Evolutionary conservation across 1,140 invertebrate species (phyloP).

Genomic region (Halesus radiatus): DNA sequence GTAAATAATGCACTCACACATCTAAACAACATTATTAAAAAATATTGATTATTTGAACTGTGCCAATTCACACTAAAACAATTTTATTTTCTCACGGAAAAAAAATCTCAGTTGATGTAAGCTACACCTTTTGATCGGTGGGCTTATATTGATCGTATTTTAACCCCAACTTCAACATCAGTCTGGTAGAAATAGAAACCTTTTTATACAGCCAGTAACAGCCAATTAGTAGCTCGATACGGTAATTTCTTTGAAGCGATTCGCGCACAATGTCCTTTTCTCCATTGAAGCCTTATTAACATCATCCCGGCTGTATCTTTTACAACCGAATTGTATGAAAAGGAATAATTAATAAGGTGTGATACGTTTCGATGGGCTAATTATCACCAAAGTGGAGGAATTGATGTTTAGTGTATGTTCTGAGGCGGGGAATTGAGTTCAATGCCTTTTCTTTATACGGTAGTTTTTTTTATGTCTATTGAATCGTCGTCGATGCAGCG

Average conservation of each 20-base stretch:
- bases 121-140: not conserved
- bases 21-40: too few species aligned
- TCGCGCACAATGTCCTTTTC: conserved; percentile 14
- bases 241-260: conserved; percentile 15
- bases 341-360: conserved; percentile 23
- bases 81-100: too few species aligned
- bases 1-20: too few species aligned
- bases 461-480: not conserved
- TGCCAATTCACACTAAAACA: too few species aligned
- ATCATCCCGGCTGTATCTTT: conserved; percentile 5
- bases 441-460: not conserved
- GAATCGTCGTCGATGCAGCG: too few species aligned
- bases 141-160: not conserved
- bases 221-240: conserved; percentile 28
- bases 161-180: not conserved
- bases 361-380: conserved; percentile 16
- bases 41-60: too few species aligned
- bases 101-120: too few species aligned
- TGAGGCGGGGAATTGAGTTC: not conserved
- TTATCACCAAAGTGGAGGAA: conserved; percentile 23
- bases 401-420: not conserved
- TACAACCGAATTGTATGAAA: conserved; percentile 6
- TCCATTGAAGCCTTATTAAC: conserved; percentile 34
- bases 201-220: conserved; percentile 22
- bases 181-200: not conserved